These are phyloP conservation scores for Acanthacorydalis orientalis DNA, from an alignment of 2,888 invertebrate species.

Conservation along the genomic window DNA sequence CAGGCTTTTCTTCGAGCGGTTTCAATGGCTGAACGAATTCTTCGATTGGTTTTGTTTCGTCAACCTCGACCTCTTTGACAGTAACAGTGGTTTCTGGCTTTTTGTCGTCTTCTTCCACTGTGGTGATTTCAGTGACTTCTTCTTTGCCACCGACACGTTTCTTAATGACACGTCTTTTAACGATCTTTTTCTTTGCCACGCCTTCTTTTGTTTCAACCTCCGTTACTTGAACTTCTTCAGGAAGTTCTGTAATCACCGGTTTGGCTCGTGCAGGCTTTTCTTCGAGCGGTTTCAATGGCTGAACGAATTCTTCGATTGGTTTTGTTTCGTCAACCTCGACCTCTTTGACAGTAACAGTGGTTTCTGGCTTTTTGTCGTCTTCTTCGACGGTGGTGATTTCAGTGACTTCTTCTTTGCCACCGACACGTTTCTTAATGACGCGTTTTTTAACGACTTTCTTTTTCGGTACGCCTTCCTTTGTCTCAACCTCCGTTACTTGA, in stretches of 20 bases:
- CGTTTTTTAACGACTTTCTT: constrained; percentile 17
- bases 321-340: constrained; percentile 13
- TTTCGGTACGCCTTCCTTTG: constrained; percentile 13
- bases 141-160: constrained; percentile 15
- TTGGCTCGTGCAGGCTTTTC: constrained; percentile 15
- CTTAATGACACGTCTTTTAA: constrained; percentile 13
- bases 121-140: constrained; percentile 17
- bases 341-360: constrained; percentile 13
- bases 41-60: constrained; percentile 17
- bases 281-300: constrained; percentile 17
- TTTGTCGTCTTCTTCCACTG: constrained; percentile 19
- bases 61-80: constrained; percentile 16
- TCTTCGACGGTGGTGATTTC: constrained; percentile 17
- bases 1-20: constrained; percentile 25
- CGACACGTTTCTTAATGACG: constrained; percentile 15
- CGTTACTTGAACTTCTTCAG: constrained; percentile 18
- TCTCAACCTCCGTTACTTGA: constrained; percentile 12
- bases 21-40: constrained; percentile 22
- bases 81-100: constrained; percentile 17
- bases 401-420: constrained; percentile 13
- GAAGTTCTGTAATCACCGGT: constrained; percentile 17
- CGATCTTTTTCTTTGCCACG: constrained; percentile 18
- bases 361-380: constrained; percentile 19
- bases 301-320: constrained; percentile 13
- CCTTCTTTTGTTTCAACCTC: constrained; percentile 18